These are phyloP conservation scores for Salarias fasciatus DNA, from an alignment of 2,797 vertebrate genomes.

Conservation along the genomic window DNA sequence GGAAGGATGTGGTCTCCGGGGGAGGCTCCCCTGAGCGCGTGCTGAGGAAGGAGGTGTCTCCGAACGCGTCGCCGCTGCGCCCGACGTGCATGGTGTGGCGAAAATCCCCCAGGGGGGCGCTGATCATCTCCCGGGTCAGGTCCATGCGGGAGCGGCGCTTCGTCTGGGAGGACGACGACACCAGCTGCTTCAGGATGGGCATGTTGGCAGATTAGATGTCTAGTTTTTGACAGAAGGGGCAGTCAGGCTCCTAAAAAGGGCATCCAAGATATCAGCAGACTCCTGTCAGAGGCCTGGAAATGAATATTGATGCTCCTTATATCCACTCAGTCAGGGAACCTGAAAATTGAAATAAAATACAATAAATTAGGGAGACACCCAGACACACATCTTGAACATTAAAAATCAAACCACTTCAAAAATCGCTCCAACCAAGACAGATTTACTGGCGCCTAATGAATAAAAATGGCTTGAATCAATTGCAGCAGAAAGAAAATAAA, in stretches of 20 bases:
- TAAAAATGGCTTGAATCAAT: slow-evolving; percentile 31
- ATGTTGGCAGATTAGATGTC: slow-evolving; percentile 68
- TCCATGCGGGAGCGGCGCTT: slow-evolving; percentile 94
- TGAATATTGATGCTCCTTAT: slow-evolving; percentile 35
- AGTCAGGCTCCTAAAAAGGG: neutral
- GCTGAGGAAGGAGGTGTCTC: slow-evolving; percentile 97
- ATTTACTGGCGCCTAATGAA: neutral
- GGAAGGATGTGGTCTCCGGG: slow-evolving; percentile 69
- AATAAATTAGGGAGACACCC: too few relatives aligned
- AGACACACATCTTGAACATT: neutral
- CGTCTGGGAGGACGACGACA: slow-evolving; percentile 89
- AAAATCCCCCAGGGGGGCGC: slow-evolving; percentile 95
- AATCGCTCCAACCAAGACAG: neutral
- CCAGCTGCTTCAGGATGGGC: slow-evolving; percentile 97
- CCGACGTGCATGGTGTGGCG: slow-evolving; percentile 99
- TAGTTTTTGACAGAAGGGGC: slow-evolving; percentile 10
- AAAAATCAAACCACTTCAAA: too few relatives aligned
- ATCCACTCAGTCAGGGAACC: slow-evolving; percentile 47
- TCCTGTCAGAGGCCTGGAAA: slow-evolving; percentile 8
- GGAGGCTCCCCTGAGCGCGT: slow-evolving; percentile 89
- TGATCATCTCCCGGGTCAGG: slow-evolving; percentile 98
- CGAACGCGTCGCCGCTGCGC: slow-evolving; percentile 93
- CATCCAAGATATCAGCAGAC: slow-evolving; percentile 9
- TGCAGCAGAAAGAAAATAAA: slow-evolving; percentile 7
- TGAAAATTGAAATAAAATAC: slow-evolving; percentile 28